Base-by-base conservation (phyloP, 30 jellyfish, hydroid and myxozoan species). In the Hydractinia echinata region DNA sequence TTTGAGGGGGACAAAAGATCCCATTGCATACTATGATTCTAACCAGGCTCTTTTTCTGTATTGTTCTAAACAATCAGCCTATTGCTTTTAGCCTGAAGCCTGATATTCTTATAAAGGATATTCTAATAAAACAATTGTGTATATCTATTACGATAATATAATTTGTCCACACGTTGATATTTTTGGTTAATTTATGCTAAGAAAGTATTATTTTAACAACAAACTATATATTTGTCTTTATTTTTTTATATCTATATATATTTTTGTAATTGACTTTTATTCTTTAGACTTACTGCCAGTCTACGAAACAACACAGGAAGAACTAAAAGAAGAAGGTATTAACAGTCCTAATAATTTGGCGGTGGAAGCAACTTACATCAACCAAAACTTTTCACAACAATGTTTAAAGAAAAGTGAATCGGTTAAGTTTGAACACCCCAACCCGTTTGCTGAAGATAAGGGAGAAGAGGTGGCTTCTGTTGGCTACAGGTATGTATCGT, bases 311-410 rank as follows among this genome's bases (percentile, higher is more conserved):
- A 86, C 95, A 54, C 85, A 89, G 86, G 99, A 94, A 60, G 98
- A 96, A 3, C 81, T 85, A 10, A 86, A 89, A 54, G 99, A 94
- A 61, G 97, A 94, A 76, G 97, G 95, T 44, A 82, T 88, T 51
- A 94, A 94, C 52, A 79, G 98, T 39, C 89, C 97, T 4, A 60
- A 83, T 16, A 89, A 85, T 71, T 80, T 88, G 73, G 93, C 99
- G 0, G 61, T 88, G 56, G 99, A 94, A 67, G 97, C 99, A 18
- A 88, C 99, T 3, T 88, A 85, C 83, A 89, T 94, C 83, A 94
- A 94, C 66, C 99, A 94, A 81, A 88, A 94, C 66, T 94, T 88
- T 84, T 88, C 99, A 82, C 99, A 94, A 53, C 99, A 94, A 83
- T 94, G 99, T 64, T 76, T 94, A 74, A 88, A 83, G 61, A 88